Conservation (phyloP, 1,140 invertebrate genomes). For the Drosophila aff. region DNA sequence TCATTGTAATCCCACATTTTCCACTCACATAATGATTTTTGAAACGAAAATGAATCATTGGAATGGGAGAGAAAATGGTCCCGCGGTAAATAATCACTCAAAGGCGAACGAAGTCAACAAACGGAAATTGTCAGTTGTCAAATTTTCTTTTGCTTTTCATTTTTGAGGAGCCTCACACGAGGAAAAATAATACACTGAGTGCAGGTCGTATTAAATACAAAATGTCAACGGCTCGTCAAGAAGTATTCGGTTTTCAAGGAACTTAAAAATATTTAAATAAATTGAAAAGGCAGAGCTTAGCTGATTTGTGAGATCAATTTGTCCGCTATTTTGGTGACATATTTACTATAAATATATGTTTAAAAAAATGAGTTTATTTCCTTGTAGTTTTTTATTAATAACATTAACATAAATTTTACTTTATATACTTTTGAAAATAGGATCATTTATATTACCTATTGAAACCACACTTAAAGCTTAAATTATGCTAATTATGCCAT, state of each 20-base stretch:
- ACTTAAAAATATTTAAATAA: slow-evolving; percentile 32
- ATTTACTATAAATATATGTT: neutral
- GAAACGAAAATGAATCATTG: slow-evolving; percentile 67
- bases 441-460: neutral
- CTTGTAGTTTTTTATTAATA: neutral
- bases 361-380: neutral
- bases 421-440: too few relatives aligned
- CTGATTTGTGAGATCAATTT: slow-evolving; percentile 2
- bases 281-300: slow-evolving; percentile 4
- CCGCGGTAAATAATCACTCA: slow-evolving; percentile 44
- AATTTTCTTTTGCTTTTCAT: slow-evolving; percentile 57
- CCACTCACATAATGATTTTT: slow-evolving; percentile 63
- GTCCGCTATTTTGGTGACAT: neutral
- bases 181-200: slow-evolving; percentile 45
- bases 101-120: slow-evolving; percentile 49
- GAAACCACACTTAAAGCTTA: neutral
- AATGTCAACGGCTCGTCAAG: slow-evolving; percentile 73
- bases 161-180: slow-evolving; percentile 39
- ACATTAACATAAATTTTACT: neutral
- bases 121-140: slow-evolving; percentile 81
- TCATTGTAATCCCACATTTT: slow-evolving; percentile 35
- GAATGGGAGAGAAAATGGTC: slow-evolving; percentile 15
- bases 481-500: neutral
- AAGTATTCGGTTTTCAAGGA: slow-evolving; percentile 22
- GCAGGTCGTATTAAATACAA: slow-evolving; percentile 73